Conservation (phyloP, 2,113 vertebrate genomes). For the Merops nubicus region DNA sequence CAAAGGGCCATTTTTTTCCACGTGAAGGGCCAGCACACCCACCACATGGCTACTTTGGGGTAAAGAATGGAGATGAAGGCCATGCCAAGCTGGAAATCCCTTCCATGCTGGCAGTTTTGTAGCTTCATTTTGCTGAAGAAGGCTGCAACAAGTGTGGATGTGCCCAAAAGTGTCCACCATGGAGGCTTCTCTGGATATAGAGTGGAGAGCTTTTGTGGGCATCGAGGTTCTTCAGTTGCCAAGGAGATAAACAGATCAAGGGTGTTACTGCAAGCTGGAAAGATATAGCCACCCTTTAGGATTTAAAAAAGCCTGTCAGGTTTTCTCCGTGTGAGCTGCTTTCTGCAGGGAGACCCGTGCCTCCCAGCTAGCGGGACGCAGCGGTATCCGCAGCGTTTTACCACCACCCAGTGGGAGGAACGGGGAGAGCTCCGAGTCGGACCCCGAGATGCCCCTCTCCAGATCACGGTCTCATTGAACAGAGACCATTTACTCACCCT, state of each 20-base stretch:
- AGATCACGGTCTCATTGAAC: no score
- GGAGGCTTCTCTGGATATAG: fast-evolving
- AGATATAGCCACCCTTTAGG: background rate
- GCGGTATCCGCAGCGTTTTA: background rate
- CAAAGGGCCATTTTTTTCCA: background rate
- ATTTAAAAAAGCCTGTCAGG: fast-evolving
- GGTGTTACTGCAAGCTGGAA: background rate
- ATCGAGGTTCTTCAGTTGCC: background rate
- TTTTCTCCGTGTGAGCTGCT: fast-evolving
- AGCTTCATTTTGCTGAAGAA: background rate
- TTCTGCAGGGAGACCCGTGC: fast-evolving
- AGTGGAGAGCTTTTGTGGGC: fast-evolving
- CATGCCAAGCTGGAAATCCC: background rate
- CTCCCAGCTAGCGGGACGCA: fast-evolving
- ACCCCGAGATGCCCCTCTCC: fast-evolving
- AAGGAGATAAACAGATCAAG: background rate
- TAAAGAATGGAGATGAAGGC: background rate
- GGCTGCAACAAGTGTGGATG: fast-evolving
- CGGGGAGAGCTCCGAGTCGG: background rate
- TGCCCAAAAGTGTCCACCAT: fast-evolving
- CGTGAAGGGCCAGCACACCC: background rate
- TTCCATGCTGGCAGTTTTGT: background rate
- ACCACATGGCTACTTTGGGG: background rate
- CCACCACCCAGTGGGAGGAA: background rate
- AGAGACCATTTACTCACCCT: no score